Base-by-base conservation (phyloP, 2,113 vertebrate species). In the Irena cyanogastra region DNA sequence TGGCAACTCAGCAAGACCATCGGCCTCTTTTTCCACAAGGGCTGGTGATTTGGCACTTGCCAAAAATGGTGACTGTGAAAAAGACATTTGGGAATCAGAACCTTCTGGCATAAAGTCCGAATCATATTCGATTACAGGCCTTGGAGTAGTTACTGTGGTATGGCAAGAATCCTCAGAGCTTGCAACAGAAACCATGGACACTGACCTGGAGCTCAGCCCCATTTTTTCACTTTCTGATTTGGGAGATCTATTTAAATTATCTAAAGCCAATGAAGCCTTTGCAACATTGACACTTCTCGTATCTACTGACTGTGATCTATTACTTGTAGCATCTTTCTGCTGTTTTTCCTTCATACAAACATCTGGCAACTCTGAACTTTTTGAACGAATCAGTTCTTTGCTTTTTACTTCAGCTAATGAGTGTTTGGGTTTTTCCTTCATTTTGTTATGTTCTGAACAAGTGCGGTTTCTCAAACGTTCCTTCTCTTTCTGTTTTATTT, bases 401-500 rank as follows among this genome's bases (percentile, higher is more conserved):
- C 94, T 98, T 95, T 98, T 97, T 7, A 96, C 92, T 59, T 99
- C 99, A 13, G 93, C 26, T 84, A 93, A 68, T 2, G 69, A 83
- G 53, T 97, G 97, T 82, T 98, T 99, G 8, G 91, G 83, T 95
- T 98, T 98, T 82, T 98, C 98, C 95, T 99, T 99, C 78, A 98
- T 90, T 96, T 99, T 99, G 47, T 92, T 97, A 16, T 98, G 94
- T 59, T 99, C 99, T 27, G 96, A 95, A 87, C 97, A 97, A 47
- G 98, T 98, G 47, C 99, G 98, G 90, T 99, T 99, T 90, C 98
- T 99, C 44, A 99, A 98, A 52, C 99, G 96, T 59, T 99, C 99
- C 33, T 99, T 98, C 97, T 99, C 99, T 88, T 99, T 99, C 88
- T 99, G 99, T 85, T 99, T 99, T 91, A 99, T 99, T 97, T 99